phyloP scores from a whole-genome alignment of 2,888 invertebrate species.

The Agriopis aurantiaria region DNA sequence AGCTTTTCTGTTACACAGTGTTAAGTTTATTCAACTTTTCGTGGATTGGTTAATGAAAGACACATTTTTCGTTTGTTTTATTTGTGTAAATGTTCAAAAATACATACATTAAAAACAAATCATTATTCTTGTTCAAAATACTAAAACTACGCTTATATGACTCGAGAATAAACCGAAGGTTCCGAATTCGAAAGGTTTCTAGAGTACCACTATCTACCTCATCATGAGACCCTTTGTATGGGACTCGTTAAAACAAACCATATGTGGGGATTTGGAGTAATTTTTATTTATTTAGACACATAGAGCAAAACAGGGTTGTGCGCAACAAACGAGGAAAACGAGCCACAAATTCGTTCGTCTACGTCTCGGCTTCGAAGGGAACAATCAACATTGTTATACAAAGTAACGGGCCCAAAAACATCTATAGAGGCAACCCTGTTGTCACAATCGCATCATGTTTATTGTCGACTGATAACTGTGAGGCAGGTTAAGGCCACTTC shows the following conservation, averaged over 20 bases:
- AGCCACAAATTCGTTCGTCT: not conserved
- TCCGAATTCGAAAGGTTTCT: too few relatives aligned
- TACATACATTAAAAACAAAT: not conserved
- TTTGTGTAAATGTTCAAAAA: not conserved
- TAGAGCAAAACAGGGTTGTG: not conserved
- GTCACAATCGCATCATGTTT: conserved; percentile 53
- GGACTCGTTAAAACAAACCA: too few relatives aligned
- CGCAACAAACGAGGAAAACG: conserved; percentile 24
- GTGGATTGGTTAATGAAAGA: conserved; percentile 5
- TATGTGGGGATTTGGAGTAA: not conserved
- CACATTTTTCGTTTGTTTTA: not conserved
- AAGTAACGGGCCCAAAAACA: conserved; percentile 14
- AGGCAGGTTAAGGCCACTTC: conserved; percentile 68
- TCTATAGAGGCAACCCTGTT: conserved; percentile 45
- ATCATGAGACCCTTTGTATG: too few relatives aligned
- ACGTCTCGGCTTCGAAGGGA: too few relatives aligned
- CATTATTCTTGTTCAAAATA: too few relatives aligned
- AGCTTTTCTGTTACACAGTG: conserved; percentile 8
- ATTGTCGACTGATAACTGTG: conserved; percentile 65
- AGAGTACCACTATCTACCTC: too few relatives aligned
- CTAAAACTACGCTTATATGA: too few relatives aligned
- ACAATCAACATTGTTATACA: conserved; percentile 7
- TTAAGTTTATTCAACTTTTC: conserved; percentile 12
- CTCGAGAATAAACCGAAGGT: too few relatives aligned
- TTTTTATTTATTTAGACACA: not conserved